A percentile compares a stretch with the other conserved stretches of the same genome.
Conservation (phyloP, 2,888 invertebrate species). For the Omphaloscelis lunosa region DNA sequence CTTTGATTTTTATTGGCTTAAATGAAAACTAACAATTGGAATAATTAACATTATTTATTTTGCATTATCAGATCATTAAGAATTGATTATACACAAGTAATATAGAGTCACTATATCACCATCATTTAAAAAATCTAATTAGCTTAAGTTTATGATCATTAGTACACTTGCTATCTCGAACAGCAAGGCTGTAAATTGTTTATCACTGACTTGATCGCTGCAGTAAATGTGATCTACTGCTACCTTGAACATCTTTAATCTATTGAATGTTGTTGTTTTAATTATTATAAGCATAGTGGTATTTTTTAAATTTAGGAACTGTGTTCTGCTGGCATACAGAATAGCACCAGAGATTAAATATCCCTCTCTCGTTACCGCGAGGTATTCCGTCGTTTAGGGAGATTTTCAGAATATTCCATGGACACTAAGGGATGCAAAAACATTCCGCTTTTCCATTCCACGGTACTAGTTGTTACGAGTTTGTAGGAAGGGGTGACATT, state of each 20-base stretch:
- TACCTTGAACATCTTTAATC: conserved; percentile 45
- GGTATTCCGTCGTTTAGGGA: conserved; percentile 6
- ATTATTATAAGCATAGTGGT: background rate
- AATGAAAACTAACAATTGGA: conserved; percentile 82
- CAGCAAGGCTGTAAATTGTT: conserved; percentile 46
- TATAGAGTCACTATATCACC: conserved; percentile 82
- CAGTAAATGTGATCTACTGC: conserved; percentile 43
- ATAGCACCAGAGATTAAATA: background rate
- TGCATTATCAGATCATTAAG: conserved; percentile 78
- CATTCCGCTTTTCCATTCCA: conserved; percentile 35
- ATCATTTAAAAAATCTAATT: conserved; percentile 66
- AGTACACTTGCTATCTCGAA: conserved; percentile 31
- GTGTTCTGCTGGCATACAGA: background rate
- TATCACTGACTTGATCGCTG: conserved; percentile 48
- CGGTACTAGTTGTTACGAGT: conserved; percentile 17
- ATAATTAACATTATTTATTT: conserved; percentile 78
- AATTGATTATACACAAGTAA: conserved; percentile 69
- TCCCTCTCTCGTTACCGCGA: background rate
- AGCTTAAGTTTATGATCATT: conserved; percentile 49
- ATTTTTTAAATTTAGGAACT: background rate
- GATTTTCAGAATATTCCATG: conserved; percentile 24
- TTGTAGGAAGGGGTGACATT: conserved; percentile 23
- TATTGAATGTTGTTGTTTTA: conserved; percentile 15
- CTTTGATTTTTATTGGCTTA: conserved; percentile 76
- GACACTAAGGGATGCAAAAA: conserved; percentile 4